These are phyloP conservation scores for Maconellicoccus hirsutus DNA, from an alignment of 1,140 invertebrate genomes.

Conservation along the genomic window DNA sequence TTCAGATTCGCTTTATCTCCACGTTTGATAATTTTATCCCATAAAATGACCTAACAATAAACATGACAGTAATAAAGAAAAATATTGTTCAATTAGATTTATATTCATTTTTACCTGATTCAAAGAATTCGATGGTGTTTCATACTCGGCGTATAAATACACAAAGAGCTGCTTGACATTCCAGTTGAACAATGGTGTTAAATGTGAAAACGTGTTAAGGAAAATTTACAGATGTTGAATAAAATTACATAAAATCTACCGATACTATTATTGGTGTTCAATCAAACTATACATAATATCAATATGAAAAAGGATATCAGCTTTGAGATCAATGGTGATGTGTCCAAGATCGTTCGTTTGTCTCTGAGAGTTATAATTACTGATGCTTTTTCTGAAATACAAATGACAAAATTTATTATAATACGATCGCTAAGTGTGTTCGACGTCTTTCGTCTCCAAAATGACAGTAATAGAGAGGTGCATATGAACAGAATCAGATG, in stretches of 20 bases:
- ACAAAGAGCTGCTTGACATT: conserved; percentile 98
- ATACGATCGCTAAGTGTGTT: no score
- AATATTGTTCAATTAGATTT: not conserved
- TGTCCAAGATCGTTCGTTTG: conserved; percentile 93
- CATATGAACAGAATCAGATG: no score
- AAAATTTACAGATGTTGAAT: conserved; percentile 22
- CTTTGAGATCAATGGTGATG: conserved; percentile 86
- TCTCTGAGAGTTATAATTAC: conserved; percentile 85
- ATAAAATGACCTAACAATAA: conserved; percentile 72
- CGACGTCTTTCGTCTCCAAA: no score
- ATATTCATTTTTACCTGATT: conserved; percentile 72
- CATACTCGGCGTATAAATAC: conserved; percentile 93
- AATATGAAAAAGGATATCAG: conserved; percentile 58
- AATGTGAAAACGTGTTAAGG: conserved; percentile 41
- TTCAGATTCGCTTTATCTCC: conserved; percentile 84
- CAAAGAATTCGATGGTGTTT: conserved; percentile 73
- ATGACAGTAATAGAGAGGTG: no score
- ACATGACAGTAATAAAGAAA: not conserved
- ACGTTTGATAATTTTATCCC: conserved; percentile 96
- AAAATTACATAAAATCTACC: no score
- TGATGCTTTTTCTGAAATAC: conserved; percentile 73
- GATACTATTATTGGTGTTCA: no score
- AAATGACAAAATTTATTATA: conserved; percentile 23
- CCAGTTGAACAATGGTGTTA: conserved; percentile 93
- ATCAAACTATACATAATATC: no score